Evolutionary conservation across 2,113 vertebrate genomes (phyloP).

Genomic region (Solenodon paradoxus): DNA sequence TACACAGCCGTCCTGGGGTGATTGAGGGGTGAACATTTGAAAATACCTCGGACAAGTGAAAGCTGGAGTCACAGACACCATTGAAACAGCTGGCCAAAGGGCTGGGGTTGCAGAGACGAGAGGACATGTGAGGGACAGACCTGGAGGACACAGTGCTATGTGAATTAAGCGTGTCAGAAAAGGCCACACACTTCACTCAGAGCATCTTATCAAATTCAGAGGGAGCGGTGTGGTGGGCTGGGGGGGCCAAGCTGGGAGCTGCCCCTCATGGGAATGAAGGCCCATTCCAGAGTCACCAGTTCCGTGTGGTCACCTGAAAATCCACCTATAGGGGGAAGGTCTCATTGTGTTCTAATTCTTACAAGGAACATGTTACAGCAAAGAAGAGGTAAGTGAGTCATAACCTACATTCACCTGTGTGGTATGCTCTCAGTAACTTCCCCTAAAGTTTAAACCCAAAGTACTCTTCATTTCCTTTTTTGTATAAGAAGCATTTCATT

Average conservation of each 20-base stretch:
- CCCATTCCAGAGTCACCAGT: not conserved
- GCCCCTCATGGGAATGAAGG: not conserved
- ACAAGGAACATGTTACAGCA: not conserved
- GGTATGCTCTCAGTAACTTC: not conserved
- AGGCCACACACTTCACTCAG: not conserved
- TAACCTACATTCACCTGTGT: not conserved
- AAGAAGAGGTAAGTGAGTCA: not conserved
- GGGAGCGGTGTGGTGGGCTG: not conserved
- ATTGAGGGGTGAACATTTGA: not conserved
- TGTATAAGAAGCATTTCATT: too few relatives aligned
- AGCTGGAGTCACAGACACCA: not conserved
- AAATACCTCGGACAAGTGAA: not conserved
- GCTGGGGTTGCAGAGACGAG: not conserved
- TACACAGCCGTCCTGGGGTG: too few relatives aligned
- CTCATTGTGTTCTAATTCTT: too few relatives aligned
- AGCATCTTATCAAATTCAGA: not conserved
- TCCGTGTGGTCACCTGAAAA: not conserved
- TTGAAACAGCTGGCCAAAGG: not conserved
- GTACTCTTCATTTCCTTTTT: too few relatives aligned
- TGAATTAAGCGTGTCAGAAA: not conserved
- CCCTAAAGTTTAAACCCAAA: not conserved
- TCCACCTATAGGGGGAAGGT: too few relatives aligned
- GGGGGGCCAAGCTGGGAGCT: not conserved
- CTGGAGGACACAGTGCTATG: not conserved
- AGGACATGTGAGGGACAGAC: not conserved